Evolutionary conservation across 2,888 invertebrate species (phyloP), one percentile per base, ranked within the genome.

Genomic region (Geophilus truncorum): DNA sequence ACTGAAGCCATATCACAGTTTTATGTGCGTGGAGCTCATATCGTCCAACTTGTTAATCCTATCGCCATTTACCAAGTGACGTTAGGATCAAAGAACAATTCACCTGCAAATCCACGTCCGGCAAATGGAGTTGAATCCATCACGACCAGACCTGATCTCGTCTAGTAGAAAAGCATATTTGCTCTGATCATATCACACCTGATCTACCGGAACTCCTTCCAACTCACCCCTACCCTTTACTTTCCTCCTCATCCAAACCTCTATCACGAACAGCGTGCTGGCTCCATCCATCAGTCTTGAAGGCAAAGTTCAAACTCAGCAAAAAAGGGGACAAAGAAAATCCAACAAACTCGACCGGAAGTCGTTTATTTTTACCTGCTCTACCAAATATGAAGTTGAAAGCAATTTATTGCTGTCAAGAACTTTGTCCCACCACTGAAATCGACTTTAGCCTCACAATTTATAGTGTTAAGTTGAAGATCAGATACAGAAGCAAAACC

Each of bases 241-340:
- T 70, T 28, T 70, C 23, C 70, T 70, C 23, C 70, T 28, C 70
- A 70, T 28, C 23, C 70, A 70, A 10, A 28, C 28, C 70, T 25
- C 70, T 25, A 70, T 28, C 70, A 70, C 70, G 25, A 70, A 28
- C 28, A 23, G 25, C 28, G 70, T 70, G 70, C 70, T 70, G 28
- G 28, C 70, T 23, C 70, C 70, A 28, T 70, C 10, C 70, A 70
- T 70, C 70, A 70, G 25, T 28, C 70, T 70, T 28, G 23, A 70
- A 70, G 70, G 70, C 70, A 28, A 70, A 70, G 70, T 70, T 70
- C 70, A 70, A 70, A 70, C 70, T 70, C 70, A 70, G 70, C 70
- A 70, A 28, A 70, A 45, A 70, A 70, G n/a, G 57, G 23, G 70
- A 28, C 23, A 28, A 70, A 70, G 70, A 70, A 70, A 70, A 70